Evolutionary conservation across 2,113 vertebrate species (phyloP).

Genomic region (Illadopsis cleaveri): DNA sequence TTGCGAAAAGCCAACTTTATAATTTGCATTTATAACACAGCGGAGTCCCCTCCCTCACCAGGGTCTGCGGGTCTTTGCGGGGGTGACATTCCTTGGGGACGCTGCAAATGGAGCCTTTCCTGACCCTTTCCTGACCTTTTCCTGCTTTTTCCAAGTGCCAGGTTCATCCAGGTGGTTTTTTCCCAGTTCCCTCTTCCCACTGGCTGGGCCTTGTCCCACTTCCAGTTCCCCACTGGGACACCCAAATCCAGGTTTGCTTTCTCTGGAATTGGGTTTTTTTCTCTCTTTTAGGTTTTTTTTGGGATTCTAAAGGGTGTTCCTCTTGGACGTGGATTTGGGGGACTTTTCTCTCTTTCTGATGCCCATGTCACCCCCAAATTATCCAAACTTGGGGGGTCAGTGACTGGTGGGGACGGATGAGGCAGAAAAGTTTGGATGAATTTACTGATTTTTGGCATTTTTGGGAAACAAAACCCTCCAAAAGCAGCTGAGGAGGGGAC

Average conservation of each 20-base stretch:
- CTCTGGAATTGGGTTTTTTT: not conserved
- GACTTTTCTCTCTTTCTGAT: not conserved
- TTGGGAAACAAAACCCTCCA: not conserved
- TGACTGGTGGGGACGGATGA: fast-evolving
- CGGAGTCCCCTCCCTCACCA: fast-evolving
- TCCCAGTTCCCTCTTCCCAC: fast-evolving
- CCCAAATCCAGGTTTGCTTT: not conserved
- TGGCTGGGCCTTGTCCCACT: fast-evolving
- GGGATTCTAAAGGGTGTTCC: not conserved
- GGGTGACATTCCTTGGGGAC: not conserved
- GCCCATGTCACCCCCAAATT: not conserved
- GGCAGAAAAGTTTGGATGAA: not conserved
- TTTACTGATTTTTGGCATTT: fast-evolving
- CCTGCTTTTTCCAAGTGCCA: fast-evolving
- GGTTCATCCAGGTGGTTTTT: not conserved
- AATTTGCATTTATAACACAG: no score
- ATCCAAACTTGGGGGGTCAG: fast-evolving
- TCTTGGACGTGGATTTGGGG: fast-evolving
- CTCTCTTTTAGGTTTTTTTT: not conserved
- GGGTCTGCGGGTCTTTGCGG: fast-evolving
- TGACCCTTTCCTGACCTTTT: not conserved
- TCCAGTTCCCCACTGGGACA: not conserved
- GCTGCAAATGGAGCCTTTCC: fast-evolving
- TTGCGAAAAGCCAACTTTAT: no score
- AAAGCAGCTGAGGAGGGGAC: fast-evolving